Evolutionary conservation across 1,140 invertebrate species (phyloP), one percentile per base, ranked within the genome.

Genomic region (Panonychus citri): DNA sequence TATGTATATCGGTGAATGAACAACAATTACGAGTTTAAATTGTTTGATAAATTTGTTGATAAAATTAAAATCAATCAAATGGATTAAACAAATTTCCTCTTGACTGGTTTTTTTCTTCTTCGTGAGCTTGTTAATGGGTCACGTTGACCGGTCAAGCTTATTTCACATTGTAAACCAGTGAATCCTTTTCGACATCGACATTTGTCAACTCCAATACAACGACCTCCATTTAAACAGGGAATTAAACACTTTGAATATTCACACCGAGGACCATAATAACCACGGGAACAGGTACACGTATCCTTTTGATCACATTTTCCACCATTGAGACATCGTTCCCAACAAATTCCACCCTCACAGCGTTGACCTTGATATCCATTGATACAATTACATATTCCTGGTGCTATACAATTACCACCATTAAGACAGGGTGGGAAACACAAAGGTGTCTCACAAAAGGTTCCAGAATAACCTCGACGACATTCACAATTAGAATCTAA

Each of bases 341-440:
- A 74, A 68, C 87, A 91, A 66, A 91, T 89, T 63, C 86, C 85
- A 86, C 67, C 50, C 77, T 89, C 85, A 67, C 86, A 90, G 65
- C 87, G 81, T n/a, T 81, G 73, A 43, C 86, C 86, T 71, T 88
- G 84, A 72, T 85, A 91, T 25, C 85, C 85, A 27, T 78, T 74
- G 21, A 81, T 81, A 68, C 86, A 91, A 52, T 79, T 81, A 66
- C 86, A 91, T 0, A 82, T 71, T 12, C 85, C 85, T 12, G 85
- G 86, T 15, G 83, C 81, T 27, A 83, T 83, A 67, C 87, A 90
- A 64, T 80, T 84, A 1, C 86, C 87, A 3, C 85, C 85, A 68
- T 90, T 89, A 77, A 88, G 80, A 65, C 87, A 90, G 65, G 84
- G 81, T 39, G 87, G 85, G 73, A 88, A 90, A 65, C 87, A 91